Base-by-base conservation (phyloP, 2,888 invertebrate genomes). In the Amphipoea lucens region DNA sequence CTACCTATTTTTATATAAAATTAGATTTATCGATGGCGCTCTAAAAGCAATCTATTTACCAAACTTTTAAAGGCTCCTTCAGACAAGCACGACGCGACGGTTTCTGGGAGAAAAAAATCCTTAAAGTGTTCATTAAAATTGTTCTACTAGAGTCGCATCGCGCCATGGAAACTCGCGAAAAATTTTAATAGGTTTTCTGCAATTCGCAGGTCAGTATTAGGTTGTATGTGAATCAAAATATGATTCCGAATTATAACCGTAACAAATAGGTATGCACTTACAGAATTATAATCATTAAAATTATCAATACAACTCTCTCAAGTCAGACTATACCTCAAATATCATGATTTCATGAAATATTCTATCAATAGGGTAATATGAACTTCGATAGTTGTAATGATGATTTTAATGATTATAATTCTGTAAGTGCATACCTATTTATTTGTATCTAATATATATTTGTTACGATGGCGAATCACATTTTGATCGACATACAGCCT, bases 11-110 rank as follows among this genome's bases (percentile, higher is more conserved):
- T 40, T 40, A n/a, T 71, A 20, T n/a, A 20, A 71, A 20, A 54
- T 65, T 54, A 60, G 1, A 51, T 73, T 80, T n/a, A 66, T 74
- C 51, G 48, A 80, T 74, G 79, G 42, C 51, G 12, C 23, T 60
- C 42, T 60, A n/a, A 60, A 66, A 73, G 29, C 29, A 80, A 57
- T 57, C 2, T 17, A 9, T 42, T 12, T n/a, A 45, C 12, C 12
- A 23, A 62, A 23, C 23, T 0, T 57, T 57, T 57, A 57, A 57
- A 57, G 9, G 54, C 9, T 23, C 23, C 54, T 2, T 23, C 20
- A 9, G 54, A 23, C 23, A 23, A 20, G 23, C 54, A 20, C 54
- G 54, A 23, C 20, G 23, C 54, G 23, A 54, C 20, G 23, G 54
- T 23, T 57, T 23, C 9, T 9, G 3, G 23, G 20, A 57, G 23